A percentile compares a stretch with the other conserved stretches of the same genome.
phyloP scores from a whole-genome alignment of 2,113 vertebrate species.

The Dolichallabes microphthalmus region DNA sequence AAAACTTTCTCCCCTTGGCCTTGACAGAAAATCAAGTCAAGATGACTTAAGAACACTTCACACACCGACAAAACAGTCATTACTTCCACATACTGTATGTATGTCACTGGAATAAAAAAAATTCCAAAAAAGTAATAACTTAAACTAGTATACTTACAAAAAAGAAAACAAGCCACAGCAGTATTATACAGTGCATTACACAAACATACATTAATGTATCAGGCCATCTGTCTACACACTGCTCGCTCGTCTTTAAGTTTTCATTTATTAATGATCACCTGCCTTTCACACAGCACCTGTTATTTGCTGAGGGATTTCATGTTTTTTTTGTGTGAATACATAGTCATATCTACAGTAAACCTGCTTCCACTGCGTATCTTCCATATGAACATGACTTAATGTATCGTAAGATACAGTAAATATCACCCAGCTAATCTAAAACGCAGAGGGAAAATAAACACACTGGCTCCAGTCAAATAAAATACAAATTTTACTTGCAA shows the following conservation, averaged over 20 bases:
- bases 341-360: not conserved
- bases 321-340: not conserved
- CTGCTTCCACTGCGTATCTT: not conserved
- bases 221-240: not conserved
- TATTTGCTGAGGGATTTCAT: not conserved
- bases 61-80: not conserved
- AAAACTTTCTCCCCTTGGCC: not conserved
- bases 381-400: not conserved
- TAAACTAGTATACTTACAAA: not conserved
- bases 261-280: slow-evolving; percentile 11
- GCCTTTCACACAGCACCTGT: not conserved
- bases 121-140: not conserved
- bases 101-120: not conserved
- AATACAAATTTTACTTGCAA: no score
- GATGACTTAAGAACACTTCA: not conserved
- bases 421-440: not conserved
- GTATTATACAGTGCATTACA: not conserved
- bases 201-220: not conserved
- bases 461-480: no score
- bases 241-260: not conserved
- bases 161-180: not conserved
- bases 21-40: not conserved
- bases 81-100: no score
- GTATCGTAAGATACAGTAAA: not conserved
- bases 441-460: not conserved